A percentile compares a stretch with the other conserved stretches of the same genome.
Evolutionary conservation across 2,113 vertebrate species (phyloP).

Genomic region (Microcebus murinus): DNA sequence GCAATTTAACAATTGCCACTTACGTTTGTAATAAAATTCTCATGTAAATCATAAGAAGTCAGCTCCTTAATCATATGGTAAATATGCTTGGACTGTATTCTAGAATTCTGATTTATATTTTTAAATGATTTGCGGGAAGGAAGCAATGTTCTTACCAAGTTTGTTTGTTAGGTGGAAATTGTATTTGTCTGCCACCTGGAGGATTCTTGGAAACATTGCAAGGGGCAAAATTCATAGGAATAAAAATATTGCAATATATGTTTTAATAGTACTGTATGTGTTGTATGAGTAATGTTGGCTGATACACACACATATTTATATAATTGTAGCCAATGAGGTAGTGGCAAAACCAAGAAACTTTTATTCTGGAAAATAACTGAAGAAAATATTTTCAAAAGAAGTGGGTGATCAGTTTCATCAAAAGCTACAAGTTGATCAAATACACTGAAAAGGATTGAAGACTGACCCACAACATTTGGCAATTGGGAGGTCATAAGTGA

Average conservation of each 20-base stretch:
- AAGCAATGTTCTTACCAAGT: background rate
- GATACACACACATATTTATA: background rate
- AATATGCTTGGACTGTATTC: background rate
- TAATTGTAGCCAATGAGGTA: background rate
- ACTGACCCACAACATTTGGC: background rate
- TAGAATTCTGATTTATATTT: conserved; percentile 48
- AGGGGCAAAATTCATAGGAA: background rate
- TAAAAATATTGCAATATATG: background rate
- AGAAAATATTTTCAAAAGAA: background rate
- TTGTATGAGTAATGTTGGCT: background rate
- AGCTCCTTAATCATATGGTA: conserved; percentile 8
- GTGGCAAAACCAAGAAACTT: background rate
- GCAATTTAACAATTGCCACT: conserved; percentile 28
- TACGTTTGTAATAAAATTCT: conserved; percentile 8
- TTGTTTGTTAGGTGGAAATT: conserved; percentile 1
- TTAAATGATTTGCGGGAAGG: background rate
- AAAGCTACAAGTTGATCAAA: background rate
- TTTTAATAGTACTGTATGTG: background rate
- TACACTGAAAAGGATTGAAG: background rate
- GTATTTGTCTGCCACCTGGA: conserved; percentile 84
- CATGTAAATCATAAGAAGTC: background rate
- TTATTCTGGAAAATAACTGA: background rate
- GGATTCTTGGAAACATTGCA: conserved; percentile 65
- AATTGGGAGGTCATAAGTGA: background rate
- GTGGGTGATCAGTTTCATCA: background rate